These are phyloP conservation scores for Tenrec ecaudatus DNA, from an alignment of 2,113 vertebrate genomes.

Conservation along the genomic window DNA sequence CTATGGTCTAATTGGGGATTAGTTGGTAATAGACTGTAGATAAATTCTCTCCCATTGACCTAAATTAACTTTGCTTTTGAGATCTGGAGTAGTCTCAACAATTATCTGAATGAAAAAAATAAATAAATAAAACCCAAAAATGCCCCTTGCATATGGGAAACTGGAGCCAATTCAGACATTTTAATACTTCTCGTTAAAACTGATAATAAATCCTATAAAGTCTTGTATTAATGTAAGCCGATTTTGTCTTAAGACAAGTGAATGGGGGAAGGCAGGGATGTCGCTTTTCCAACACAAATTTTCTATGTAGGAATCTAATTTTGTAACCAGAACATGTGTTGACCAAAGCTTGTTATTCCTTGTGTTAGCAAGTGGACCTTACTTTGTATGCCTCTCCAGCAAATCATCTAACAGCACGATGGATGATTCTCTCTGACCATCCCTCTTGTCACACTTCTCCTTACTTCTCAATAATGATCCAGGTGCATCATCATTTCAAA, in stretches of 20 bases:
- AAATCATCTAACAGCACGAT: neutral
- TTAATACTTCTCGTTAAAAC: constrained; percentile 22
- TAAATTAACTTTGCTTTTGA: constrained; percentile 52
- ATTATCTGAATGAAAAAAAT: constrained; percentile 23
- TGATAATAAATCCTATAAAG: constrained; percentile 1
- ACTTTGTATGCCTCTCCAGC: neutral
- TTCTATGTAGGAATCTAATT: neutral
- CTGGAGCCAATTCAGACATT: neutral
- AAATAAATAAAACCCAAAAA: neutral
- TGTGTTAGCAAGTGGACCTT: neutral
- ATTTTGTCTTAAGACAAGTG: neutral
- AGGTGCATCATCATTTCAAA: neutral
- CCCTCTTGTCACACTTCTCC: neutral
- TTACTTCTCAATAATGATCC: neutral
- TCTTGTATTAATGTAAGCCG: neutral
- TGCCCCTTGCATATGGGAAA: neutral
- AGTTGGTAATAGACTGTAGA: constrained; percentile 49
- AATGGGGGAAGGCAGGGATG: neutral
- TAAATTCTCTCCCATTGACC: constrained; percentile 40
- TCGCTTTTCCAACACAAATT: neutral
- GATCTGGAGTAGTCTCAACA: constrained; percentile 37
- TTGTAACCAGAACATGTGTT: neutral
- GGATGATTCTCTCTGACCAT: neutral
- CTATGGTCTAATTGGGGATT: constrained; percentile 48
- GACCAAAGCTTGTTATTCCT: neutral